A percentile compares a stretch with the other conserved stretches of the same genome.
Evolutionary conservation across 1,140 invertebrate species (phyloP).

Genomic region (Microplitis demolitor): DNA sequence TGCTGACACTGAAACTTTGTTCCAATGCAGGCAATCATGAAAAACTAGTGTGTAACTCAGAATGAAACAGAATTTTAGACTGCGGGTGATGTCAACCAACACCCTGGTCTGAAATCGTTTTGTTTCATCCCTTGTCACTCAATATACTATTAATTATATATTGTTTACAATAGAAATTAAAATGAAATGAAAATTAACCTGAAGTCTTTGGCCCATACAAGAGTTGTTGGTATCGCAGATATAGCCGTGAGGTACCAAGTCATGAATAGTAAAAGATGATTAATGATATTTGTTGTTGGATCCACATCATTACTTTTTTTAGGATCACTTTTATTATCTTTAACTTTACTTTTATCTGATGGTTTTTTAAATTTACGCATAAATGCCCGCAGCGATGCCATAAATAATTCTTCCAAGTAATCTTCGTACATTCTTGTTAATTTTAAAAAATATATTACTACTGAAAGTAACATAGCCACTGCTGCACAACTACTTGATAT

Average conservation of each 20-base stretch:
- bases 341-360: slow-evolving; percentile 17
- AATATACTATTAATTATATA: not conserved
- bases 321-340: slow-evolving; percentile 11
- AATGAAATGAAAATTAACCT: slow-evolving; percentile 39
- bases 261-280: slow-evolving; percentile 55
- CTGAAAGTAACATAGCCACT: slow-evolving; percentile 57
- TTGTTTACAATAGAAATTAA: not conserved
- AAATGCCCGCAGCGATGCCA: slow-evolving; percentile 45
- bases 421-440: slow-evolving; percentile 76
- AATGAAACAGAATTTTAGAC: too few species aligned
- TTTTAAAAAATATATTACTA: slow-evolving; percentile 59
- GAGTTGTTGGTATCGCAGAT: slow-evolving; percentile 53
- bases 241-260: slow-evolving; percentile 49
- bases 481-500: slow-evolving; percentile 64
- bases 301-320: not conserved
- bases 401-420: slow-evolving; percentile 69
- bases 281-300: slow-evolving; percentile 44
- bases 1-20: too few species aligned
- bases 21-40: too few species aligned
- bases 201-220: slow-evolving; percentile 62
- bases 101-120: too few species aligned
- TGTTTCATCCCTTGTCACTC: not conserved
- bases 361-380: slow-evolving; percentile 30
- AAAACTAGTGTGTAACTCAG: too few species aligned
- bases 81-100: too few species aligned